Evolutionary conservation across 2,113 vertebrate species (phyloP).

Genomic region (Zapornia atra): DNA sequence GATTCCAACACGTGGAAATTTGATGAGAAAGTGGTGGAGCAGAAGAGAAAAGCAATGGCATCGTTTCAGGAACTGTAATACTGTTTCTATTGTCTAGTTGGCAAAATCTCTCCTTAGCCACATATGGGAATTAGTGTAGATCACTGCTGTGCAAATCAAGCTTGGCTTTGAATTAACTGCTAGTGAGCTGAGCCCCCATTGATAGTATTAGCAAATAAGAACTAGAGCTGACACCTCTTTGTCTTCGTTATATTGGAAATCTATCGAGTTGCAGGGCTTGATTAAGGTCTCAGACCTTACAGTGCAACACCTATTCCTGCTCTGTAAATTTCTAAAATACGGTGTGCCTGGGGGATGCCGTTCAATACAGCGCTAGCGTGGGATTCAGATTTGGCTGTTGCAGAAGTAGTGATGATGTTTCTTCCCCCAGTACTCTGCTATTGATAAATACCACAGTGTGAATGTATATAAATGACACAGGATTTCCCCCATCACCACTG

Average conservation of each 20-base stretch:
- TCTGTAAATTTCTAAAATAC: neutral
- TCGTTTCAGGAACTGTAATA: slow-evolving; percentile 16
- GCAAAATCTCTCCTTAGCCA: slow-evolving; percentile 39
- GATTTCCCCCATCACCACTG: fast-evolving
- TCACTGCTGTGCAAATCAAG: slow-evolving; percentile 57
- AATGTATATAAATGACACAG: neutral
- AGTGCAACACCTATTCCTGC: neutral
- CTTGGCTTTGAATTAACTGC: slow-evolving; percentile 66
- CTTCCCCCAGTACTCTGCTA: neutral
- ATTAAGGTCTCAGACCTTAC: neutral
- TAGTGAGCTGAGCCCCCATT: slow-evolving; percentile 43
- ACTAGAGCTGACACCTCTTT: slow-evolving; percentile 46
- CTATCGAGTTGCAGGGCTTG: slow-evolving; percentile 10
- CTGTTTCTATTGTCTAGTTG: slow-evolving; percentile 45
- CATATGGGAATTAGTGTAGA: slow-evolving; percentile 48
- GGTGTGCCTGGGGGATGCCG: neutral
- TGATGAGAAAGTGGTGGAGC: neutral
- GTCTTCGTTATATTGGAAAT: slow-evolving; percentile 16
- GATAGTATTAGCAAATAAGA: slow-evolving; percentile 43
- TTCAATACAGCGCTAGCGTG: neutral
- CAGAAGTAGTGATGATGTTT: neutral
- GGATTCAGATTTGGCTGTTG: neutral
- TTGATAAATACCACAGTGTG: neutral
- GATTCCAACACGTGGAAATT: neutral
- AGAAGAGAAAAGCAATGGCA: neutral